These are phyloP conservation scores for Anadara kagoshimensis DNA, from an alignment of 1,140 invertebrate genomes.

Conservation along the genomic window DNA sequence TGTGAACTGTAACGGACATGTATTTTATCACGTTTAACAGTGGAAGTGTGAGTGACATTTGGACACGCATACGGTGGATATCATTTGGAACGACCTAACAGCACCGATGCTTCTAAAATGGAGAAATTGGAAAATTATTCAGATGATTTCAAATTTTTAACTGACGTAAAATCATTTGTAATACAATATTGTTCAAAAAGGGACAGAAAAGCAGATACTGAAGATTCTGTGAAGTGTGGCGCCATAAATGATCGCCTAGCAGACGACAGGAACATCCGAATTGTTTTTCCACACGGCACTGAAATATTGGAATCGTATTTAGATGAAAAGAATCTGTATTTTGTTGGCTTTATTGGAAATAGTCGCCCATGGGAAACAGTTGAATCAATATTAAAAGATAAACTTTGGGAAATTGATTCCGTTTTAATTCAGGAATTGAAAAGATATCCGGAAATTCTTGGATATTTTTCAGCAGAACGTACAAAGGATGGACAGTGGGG, in stretches of 20 bases:
- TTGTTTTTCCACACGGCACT: not conserved
- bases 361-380: not conserved
- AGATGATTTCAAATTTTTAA: constrained; percentile 4
- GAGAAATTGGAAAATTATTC: not conserved
- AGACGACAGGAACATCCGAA: not conserved
- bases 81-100: too few species aligned
- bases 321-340: not conserved
- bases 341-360: constrained; percentile 12
- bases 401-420: constrained; percentile 3
- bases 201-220: too few species aligned
- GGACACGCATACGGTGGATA: too few species aligned
- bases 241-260: not conserved
- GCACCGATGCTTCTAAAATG: not conserved
- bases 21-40: too few species aligned
- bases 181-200: not conserved
- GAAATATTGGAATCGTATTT: not conserved
- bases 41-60: too few species aligned
- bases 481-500: constrained; percentile 1
- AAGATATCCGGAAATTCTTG: not conserved
- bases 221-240: not conserved
- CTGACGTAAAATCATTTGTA: not conserved
- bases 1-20: too few species aligned
- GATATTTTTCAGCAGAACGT: constrained; percentile 1
- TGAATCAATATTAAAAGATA: not conserved
- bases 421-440: not conserved